Evolutionary conservation across 2,888 invertebrate genomes (phyloP), one percentile per base, ranked within the genome.

Genomic region (Sinopyrophorus schimmeli): DNA sequence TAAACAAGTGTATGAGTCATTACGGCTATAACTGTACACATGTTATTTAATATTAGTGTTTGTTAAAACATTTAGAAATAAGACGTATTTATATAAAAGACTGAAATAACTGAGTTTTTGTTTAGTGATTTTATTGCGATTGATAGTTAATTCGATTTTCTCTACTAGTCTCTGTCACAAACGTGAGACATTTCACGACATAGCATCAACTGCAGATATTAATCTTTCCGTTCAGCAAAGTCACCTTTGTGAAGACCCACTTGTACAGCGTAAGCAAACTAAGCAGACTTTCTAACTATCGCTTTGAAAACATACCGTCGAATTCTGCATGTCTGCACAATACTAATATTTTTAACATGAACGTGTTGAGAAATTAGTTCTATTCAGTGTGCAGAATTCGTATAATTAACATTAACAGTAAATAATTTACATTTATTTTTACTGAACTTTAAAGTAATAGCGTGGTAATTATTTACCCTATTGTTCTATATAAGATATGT

Each of bases 101-200:
- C n/a, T n/a, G n/a, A n/a, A n/a, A n/a, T n/a, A n/a, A n/a, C n/a
- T n/a, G n/a, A n/a, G n/a, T n/a, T n/a, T n/a, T n/a, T n/a, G n/a
- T n/a, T n/a, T n/a, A n/a, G n/a, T n/a, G n/a, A n/a, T n/a, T n/a
- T n/a, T n/a, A n/a, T n/a, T 38, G 28, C n/a, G 30, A 31, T 17
- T 12, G 20, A 38, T 46, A 30, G 38, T 46, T 38, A 23, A 42
- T 52, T 42, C 32, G 27, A 52, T 51, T 38, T 30, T 18, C 38
- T 47, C 37, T 26, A 52, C 47, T 43, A 38, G 39, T 47, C 52
- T 21, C 26, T 54, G 54, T 57, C 57, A 47, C 56, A 53, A 57
- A 58, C 61, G 58, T 58, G 58, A 59, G 61, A 59, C 61, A 61
- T 61, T 59, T 61, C 61, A 61, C 61, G 61, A 61, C 57, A 50